phyloP scores from a whole-genome alignment of 2,888 invertebrate species.

The Nomada flava region DNA sequence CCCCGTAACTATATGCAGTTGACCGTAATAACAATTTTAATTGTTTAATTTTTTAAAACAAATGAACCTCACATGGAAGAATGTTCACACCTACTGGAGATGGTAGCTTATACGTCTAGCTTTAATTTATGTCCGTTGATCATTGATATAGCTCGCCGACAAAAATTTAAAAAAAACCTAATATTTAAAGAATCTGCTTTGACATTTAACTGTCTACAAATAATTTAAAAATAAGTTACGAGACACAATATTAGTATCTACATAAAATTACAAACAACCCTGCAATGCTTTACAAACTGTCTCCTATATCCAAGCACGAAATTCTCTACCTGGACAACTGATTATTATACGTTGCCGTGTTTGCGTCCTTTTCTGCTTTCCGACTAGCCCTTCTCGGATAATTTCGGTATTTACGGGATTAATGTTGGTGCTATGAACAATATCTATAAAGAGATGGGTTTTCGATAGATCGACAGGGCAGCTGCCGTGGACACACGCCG shows the following conservation, averaged over 20 bases:
- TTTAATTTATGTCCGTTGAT: too few relatives aligned
- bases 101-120: too few relatives aligned
- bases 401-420: conserved; percentile 83
- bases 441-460: conserved; percentile 74
- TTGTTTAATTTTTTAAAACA: too few relatives aligned
- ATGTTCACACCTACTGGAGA: too few relatives aligned
- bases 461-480: conserved; percentile 80
- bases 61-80: too few relatives aligned
- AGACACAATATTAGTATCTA: not conserved
- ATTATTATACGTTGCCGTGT: too few relatives aligned
- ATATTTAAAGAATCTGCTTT: not conserved
- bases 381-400: conserved; percentile 66
- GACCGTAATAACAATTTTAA: too few relatives aligned
- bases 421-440: conserved; percentile 75
- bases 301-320: not conserved
- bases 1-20: too few relatives aligned
- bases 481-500: conserved; percentile 71
- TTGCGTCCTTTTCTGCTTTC: conserved; percentile 39
- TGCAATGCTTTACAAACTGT: not conserved
- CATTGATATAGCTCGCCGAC: too few relatives aligned
- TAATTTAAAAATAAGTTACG: not conserved
- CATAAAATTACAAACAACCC: not conserved
- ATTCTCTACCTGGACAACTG: conserved; percentile 15
- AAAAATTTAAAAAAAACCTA: not conserved
- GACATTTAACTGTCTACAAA: not conserved